These are phyloP conservation scores for Schizothorax lantsangensis DNA, from an alignment of 2,797 vertebrate species.

Conservation along the genomic window DNA sequence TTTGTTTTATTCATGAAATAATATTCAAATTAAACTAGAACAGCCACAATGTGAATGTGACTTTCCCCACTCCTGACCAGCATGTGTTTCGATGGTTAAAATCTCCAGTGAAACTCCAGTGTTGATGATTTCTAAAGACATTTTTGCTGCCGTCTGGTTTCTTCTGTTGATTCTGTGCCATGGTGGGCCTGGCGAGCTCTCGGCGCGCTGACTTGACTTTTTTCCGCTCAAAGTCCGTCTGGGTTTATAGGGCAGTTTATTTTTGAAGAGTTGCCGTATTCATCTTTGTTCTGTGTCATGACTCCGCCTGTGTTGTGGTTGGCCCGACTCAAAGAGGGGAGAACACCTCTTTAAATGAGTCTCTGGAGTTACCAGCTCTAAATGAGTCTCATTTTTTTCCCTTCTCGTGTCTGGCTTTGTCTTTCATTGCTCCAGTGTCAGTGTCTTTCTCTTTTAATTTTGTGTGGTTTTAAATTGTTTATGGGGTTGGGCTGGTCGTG, in stretches of 20 bases:
- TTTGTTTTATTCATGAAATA: constrained; percentile 18
- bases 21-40: constrained; percentile 4
- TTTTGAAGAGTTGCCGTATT: constrained; percentile 48
- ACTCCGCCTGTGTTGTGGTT: constrained; percentile 60
- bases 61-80: not conserved
- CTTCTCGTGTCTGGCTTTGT: constrained; percentile 33
- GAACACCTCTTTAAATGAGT: constrained; percentile 63
- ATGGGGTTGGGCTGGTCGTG: constrained; percentile 77
- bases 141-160: constrained; percentile 25
- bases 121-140: constrained; percentile 36
- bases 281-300: constrained; percentile 46
- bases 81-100: not conserved
- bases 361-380: constrained; percentile 57
- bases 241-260: constrained; percentile 55
- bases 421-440: constrained; percentile 57
- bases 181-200: constrained; percentile 55
- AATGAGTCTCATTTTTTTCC: constrained; percentile 48
- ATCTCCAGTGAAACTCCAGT: not conserved
- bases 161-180: constrained; percentile 54
- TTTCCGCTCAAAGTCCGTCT: constrained; percentile 34
- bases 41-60: not conserved
- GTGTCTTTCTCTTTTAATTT: constrained; percentile 51
- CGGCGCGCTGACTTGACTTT: constrained; percentile 48
- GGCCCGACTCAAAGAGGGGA: constrained; percentile 62
- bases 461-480: constrained; percentile 71